A percentile compares a stretch with the other conserved stretches of the same genome.
phyloP scores from a whole-genome alignment of 1,140 invertebrate genomes.

The Drosophila novamexicana region DNA sequence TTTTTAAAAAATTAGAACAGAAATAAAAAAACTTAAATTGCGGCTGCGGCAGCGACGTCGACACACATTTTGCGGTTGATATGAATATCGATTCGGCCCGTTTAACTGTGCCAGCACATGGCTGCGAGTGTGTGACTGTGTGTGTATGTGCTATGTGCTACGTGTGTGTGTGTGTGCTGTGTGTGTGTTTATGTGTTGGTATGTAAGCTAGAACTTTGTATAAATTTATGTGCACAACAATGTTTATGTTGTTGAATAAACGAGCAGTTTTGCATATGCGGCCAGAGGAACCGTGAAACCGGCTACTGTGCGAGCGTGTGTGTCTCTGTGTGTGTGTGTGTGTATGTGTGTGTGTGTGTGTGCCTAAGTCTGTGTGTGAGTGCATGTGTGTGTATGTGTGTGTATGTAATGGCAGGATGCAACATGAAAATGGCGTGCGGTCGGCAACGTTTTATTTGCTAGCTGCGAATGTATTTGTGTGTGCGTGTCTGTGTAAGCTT shows the following conservation, averaged over 20 bases:
- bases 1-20: not conserved
- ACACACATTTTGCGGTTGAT: slow-evolving; percentile 81
- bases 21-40: slow-evolving; percentile 33
- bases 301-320: slow-evolving; percentile 14
- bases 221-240: slow-evolving; percentile 82
- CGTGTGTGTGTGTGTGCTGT: slow-evolving; percentile 1
- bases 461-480: slow-evolving; percentile 12
- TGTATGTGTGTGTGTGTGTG: slow-evolving; percentile 18
- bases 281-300: slow-evolving; percentile 41
- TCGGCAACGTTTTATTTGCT: slow-evolving; percentile 77
- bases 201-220: slow-evolving; percentile 81
- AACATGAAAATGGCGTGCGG: slow-evolving; percentile 81
- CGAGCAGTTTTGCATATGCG: slow-evolving; percentile 77
- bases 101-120: slow-evolving; percentile 68
- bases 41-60: slow-evolving; percentile 55
- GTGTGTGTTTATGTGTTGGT: slow-evolving; percentile 40
- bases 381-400: slow-evolving; percentile 20
- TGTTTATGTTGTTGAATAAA: slow-evolving; percentile 82
- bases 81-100: slow-evolving; percentile 76
- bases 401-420: slow-evolving; percentile 74
- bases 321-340: slow-evolving; percentile 25
- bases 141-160: not conserved
- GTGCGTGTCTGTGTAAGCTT: slow-evolving; percentile 19
- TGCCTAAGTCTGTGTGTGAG: slow-evolving; percentile 18
- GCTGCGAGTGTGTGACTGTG: slow-evolving; percentile 6